Percentiles rank a stretch among this genome's conserved stretches.
Evolutionary conservation across 2,888 invertebrate species (phyloP).

Genomic region (Amblyteles armatorius): DNA sequence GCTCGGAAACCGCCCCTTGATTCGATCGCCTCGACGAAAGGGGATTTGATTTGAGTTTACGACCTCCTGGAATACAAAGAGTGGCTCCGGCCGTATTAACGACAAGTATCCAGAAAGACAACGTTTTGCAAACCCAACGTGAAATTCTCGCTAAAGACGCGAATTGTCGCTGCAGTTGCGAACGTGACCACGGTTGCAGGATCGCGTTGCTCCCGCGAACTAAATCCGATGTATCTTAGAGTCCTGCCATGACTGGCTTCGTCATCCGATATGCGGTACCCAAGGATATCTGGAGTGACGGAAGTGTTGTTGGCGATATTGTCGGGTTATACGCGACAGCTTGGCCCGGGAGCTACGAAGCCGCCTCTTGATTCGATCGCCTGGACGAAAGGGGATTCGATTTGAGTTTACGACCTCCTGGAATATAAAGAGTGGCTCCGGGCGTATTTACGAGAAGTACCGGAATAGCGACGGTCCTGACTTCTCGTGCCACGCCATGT

Average conservation of each 20-base stretch:
- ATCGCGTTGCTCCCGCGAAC: background rate
- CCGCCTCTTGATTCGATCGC: slow-evolving; percentile 38
- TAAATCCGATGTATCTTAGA: background rate
- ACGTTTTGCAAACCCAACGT: slow-evolving; percentile 23
- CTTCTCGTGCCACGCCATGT: background rate
- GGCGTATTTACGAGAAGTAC: slow-evolving; percentile 66
- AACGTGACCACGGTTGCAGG: background rate
- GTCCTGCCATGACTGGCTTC: background rate
- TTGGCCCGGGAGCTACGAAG: background rate
- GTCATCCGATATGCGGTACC: background rate
- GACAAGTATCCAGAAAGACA: slow-evolving; percentile 47
- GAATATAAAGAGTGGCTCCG: slow-evolving; percentile 62
- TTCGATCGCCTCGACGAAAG: slow-evolving; percentile 56
- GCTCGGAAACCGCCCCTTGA: slow-evolving; percentile 1
- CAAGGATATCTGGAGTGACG: background rate
- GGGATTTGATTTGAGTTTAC: slow-evolving; percentile 67
- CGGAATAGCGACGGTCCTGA: slow-evolving; percentile 56
- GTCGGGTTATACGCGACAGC: slow-evolving; percentile 15
- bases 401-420: slow-evolving; percentile 64
- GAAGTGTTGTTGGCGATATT: slow-evolving; percentile 10
- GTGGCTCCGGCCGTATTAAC: slow-evolving; percentile 65
- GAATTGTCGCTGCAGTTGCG: background rate
- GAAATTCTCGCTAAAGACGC: slow-evolving; percentile 43
- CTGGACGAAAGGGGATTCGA: slow-evolving; percentile 64
- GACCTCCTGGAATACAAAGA: slow-evolving; percentile 60